These are phyloP conservation scores for Cydia splendana DNA, from an alignment of 1,140 invertebrate genomes.

Conservation along the genomic window DNA sequence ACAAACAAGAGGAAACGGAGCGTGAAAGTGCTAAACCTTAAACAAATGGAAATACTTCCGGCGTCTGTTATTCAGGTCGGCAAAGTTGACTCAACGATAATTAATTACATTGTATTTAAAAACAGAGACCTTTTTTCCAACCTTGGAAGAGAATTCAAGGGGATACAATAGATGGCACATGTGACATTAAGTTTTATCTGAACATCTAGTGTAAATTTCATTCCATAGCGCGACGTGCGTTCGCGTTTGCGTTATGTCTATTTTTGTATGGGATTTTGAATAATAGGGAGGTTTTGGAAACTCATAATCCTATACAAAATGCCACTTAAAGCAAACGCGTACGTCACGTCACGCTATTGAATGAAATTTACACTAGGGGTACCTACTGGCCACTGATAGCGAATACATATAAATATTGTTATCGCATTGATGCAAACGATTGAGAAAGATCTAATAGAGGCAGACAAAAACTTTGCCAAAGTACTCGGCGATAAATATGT, in stretches of 20 bases:
- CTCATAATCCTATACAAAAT: too few species aligned
- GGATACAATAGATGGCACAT: conserved; percentile 20
- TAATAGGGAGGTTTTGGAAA: too few species aligned
- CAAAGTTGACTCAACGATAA: conserved; percentile 5
- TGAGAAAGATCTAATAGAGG: not conserved
- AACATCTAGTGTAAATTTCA: too few species aligned
- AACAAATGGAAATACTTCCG: conserved; percentile 17
- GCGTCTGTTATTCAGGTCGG: conserved; percentile 16
- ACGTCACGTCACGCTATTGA: too few species aligned
- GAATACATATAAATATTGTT: conserved; percentile 19
- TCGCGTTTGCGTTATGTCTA: too few species aligned
- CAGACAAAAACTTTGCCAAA: not conserved
- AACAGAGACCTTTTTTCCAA: not conserved
- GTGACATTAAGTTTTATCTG: conserved; percentile 13
- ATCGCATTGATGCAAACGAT: conserved; percentile 11
- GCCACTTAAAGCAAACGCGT: too few species aligned
- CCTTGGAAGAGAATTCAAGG: conserved; percentile 21
- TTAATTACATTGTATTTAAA: conserved; percentile 29
- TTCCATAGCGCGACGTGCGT: too few species aligned
- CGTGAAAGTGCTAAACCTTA: conserved; percentile 30
- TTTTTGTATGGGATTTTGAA: too few species aligned
- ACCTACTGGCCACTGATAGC: not conserved
- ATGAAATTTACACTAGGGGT: too few species aligned
- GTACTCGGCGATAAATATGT: not conserved
- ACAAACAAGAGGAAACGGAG: conserved; percentile 18